These are phyloP conservation scores for Thamnophis sirtalis DNA, from an alignment of 2,113 vertebrate genomes.

Conservation along the genomic window DNA sequence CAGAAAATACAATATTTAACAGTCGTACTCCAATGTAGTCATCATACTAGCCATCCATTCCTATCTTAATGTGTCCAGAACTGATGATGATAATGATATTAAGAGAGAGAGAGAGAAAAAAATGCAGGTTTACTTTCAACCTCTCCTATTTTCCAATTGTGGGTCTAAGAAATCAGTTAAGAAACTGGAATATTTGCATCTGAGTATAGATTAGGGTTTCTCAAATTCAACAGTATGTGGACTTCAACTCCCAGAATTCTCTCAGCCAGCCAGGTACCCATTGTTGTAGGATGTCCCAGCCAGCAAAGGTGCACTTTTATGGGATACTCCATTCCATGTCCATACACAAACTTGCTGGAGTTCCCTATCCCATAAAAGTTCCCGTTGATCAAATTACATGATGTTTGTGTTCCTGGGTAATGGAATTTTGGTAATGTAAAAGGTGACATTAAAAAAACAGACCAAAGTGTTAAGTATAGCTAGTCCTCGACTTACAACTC, in stretches of 20 bases:
- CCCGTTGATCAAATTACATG: not conserved
- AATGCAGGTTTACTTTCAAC: too few relatives aligned
- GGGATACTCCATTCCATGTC: too few relatives aligned
- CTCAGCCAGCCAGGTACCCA: not conserved
- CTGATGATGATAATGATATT: not conserved
- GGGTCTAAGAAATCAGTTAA: not conserved
- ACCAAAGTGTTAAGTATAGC: not conserved
- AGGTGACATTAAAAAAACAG: not conserved
- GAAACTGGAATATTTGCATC: not conserved
- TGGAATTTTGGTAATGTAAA: not conserved
- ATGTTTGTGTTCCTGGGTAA: not conserved
- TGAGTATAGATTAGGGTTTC: not conserved
- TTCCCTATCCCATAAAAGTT: not conserved
- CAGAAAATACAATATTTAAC: not conserved
- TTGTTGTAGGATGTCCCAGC: not conserved
- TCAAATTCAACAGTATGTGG: not conserved
- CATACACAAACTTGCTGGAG: not conserved
- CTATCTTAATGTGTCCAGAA: not conserved
- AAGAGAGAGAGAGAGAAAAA: not conserved
- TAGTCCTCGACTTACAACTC: not conserved
- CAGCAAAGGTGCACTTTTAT: not conserved
- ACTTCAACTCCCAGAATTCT: not conserved
- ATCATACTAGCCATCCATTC: not conserved
- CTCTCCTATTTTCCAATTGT: not conserved
- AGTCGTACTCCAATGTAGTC: not conserved